A percentile compares a stretch with the other conserved stretches of the same genome.
These are phyloP conservation scores for Hydropsyche tenuis DNA, from an alignment of 1,140 invertebrate species.

Conservation along the genomic window DNA sequence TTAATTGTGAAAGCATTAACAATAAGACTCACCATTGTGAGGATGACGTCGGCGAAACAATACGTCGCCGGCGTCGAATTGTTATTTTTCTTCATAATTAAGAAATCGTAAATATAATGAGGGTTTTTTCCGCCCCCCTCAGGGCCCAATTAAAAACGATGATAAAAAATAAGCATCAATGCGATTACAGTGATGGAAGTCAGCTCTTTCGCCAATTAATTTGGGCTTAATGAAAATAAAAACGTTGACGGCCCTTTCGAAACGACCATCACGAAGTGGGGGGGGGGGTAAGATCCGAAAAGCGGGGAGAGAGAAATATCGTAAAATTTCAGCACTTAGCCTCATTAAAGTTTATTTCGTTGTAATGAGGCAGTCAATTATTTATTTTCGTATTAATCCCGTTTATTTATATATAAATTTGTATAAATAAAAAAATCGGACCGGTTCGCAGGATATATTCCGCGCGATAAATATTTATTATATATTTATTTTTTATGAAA, in stretches of 20 bases:
- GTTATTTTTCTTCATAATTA: constrained; percentile 16
- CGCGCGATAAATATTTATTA: no score
- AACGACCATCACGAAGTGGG: no score
- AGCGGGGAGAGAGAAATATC: background rate
- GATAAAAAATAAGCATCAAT: constrained; percentile 30
- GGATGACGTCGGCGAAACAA: background rate
- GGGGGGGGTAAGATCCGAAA: no score
- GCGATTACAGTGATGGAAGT: constrained; percentile 24
- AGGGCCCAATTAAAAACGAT: constrained; percentile 21
- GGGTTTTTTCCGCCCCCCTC: background rate
- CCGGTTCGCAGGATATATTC: no score
- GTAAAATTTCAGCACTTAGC: constrained; percentile 17
- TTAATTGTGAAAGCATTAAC: no score
- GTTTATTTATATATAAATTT: no score
- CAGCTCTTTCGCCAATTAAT: constrained; percentile 31
- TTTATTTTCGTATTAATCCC: no score
- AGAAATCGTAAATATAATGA: constrained; percentile 8
- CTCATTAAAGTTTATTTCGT: background rate
- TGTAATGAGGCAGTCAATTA: constrained; percentile 5
- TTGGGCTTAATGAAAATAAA: constrained; percentile 29
- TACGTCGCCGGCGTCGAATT: background rate
- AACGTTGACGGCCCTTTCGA: background rate
- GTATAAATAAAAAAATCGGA: no score
- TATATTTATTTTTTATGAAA: no score
- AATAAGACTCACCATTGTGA: no score